Percentiles rank a stretch among this genome's conserved stretches.
phyloP scores from a whole-genome alignment of 2,797 vertebrate genomes.

The Cetoscarus ocellatus region DNA sequence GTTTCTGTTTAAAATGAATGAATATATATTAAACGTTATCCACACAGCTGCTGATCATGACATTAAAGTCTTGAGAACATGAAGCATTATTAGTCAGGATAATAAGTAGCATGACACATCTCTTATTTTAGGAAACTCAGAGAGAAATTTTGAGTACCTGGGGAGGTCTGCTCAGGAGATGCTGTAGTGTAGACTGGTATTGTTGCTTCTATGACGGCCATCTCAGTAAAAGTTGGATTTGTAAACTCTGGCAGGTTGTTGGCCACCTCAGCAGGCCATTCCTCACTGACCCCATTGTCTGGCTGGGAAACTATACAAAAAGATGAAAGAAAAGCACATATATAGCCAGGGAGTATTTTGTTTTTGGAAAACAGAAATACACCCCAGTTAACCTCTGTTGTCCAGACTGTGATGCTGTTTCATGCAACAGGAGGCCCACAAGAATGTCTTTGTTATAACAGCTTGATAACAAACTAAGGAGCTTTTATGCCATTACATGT shows the following conservation, averaged over 20 bases:
- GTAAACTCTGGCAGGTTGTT: background rate
- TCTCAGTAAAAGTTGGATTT: background rate
- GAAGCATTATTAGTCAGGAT: background rate
- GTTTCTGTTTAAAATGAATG: background rate
- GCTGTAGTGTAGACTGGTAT: background rate
- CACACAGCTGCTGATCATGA: background rate
- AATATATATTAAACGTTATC: no score
- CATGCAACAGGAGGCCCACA: background rate
- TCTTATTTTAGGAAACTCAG: background rate
- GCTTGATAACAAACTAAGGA: background rate
- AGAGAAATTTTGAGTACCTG: background rate
- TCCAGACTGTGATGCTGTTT: background rate
- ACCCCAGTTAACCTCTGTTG: no score
- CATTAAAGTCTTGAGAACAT: background rate
- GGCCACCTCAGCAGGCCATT: background rate
- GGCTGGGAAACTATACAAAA: background rate
- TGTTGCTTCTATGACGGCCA: background rate
- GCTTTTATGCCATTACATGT: background rate
- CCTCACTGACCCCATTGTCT: background rate
- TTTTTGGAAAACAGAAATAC: background rate
- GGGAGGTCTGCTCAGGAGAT: background rate
- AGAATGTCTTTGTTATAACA: background rate
- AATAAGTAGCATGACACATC: background rate
- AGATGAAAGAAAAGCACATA: background rate
- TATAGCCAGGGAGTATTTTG: background rate